These are phyloP conservation scores for Zapornia atra DNA, from an alignment of 2,113 vertebrate species.

Conservation along the genomic window DNA sequence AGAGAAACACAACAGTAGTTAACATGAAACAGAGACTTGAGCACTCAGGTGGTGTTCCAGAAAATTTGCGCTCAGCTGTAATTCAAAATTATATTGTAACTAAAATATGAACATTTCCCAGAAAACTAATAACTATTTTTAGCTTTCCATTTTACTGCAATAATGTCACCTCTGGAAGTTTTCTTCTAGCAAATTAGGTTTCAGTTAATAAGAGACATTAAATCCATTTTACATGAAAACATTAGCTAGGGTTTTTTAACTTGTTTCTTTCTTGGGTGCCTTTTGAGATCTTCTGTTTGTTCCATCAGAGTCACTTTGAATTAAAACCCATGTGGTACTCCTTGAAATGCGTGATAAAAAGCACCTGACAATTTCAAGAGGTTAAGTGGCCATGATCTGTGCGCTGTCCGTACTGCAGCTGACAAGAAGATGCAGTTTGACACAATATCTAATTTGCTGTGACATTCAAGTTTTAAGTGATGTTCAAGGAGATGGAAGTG, in stretches of 20 bases:
- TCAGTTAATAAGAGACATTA: conserved; percentile 57
- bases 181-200: conserved; percentile 54
- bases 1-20: background rate
- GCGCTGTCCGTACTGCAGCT: conserved; percentile 5
- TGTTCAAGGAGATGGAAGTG: conserved; percentile 75
- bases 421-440: conserved; percentile 63
- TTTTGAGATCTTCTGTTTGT: conserved; percentile 65
- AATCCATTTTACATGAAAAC: conserved; percentile 39
- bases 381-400: conserved; percentile 60
- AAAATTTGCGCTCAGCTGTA: background rate
- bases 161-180: conserved; percentile 39
- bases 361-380: conserved; percentile 61
- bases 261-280: conserved; percentile 45
- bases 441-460: conserved; percentile 75
- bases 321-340: conserved; percentile 40
- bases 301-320: conserved; percentile 58
- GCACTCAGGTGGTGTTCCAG: background rate
- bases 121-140: conserved; percentile 36
- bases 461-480: conserved; percentile 85
- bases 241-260: conserved; percentile 1
- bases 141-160: conserved; percentile 27
- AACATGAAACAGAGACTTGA: background rate
- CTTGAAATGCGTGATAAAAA: conserved; percentile 49
- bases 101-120: background rate
- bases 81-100: background rate